Evolutionary conservation across 2,888 invertebrate species (phyloP).

Genomic region (Anarsia innoxiella): DNA sequence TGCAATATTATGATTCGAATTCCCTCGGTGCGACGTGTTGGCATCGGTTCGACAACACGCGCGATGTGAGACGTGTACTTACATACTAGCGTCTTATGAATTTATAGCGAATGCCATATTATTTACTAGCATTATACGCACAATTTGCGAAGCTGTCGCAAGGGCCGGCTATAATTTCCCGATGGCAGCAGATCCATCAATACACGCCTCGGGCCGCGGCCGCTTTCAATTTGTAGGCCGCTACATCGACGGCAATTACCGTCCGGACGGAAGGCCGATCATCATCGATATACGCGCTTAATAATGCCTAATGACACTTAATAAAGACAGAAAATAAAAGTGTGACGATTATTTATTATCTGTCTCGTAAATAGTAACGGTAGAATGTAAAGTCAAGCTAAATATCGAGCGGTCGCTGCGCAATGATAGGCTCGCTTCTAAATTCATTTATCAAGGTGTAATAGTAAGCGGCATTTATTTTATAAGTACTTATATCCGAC

Average conservation of each 20-base stretch:
- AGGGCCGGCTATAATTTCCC: constrained; percentile 69
- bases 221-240: constrained; percentile 74
- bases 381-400: constrained; percentile 19
- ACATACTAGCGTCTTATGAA: constrained; percentile 52
- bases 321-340: constrained; percentile 71
- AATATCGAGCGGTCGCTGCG: constrained; percentile 8
- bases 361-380: constrained; percentile 40
- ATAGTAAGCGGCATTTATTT: constrained; percentile 7
- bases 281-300: constrained; percentile 69
- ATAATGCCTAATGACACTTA: constrained; percentile 74
- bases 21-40: constrained; percentile 10
- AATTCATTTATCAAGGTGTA: constrained; percentile 6
- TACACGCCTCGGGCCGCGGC: constrained; percentile 65
- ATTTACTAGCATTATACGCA: constrained; percentile 74
- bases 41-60: constrained; percentile 19
- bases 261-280: constrained; percentile 68
- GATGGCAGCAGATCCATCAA: constrained; percentile 74
- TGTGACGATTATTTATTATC: constrained; percentile 64
- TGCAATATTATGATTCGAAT: constrained; percentile 4
- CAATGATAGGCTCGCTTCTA: constrained; percentile 7
- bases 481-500: neutral
- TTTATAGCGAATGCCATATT: constrained; percentile 63
- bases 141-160: constrained; percentile 75
- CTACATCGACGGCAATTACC: constrained; percentile 68
- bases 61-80: constrained; percentile 42